These are phyloP conservation scores for Falcunculus frontatus DNA, from an alignment of 2,113 vertebrate genomes.

Conservation along the genomic window DNA sequence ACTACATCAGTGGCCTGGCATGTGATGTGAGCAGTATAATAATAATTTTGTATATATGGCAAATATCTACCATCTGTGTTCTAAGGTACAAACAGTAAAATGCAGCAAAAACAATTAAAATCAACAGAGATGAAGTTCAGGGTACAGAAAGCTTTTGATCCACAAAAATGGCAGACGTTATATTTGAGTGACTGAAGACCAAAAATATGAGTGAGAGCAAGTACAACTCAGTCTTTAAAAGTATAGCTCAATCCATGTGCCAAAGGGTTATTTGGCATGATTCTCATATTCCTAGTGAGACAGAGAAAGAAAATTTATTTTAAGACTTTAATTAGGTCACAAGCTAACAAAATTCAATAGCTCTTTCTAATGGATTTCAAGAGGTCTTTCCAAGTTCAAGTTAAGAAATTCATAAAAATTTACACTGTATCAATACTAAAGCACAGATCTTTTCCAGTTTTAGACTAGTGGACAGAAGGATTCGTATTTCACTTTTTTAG, in stretches of 20 bases:
- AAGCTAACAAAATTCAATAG: not conserved
- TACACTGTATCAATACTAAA: not conserved
- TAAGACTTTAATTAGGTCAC: not conserved
- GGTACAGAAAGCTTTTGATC: constrained; percentile 31
- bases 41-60: constrained; percentile 41
- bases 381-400: not conserved
- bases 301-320: not conserved
- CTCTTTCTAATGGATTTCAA: not conserved
- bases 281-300: not conserved
- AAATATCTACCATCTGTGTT: constrained; percentile 63
- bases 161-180: constrained; percentile 26
- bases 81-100: constrained; percentile 5
- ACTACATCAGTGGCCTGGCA: constrained; percentile 31
- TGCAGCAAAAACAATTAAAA: constrained; percentile 56
- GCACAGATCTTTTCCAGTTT: not conserved
- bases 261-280: not conserved
- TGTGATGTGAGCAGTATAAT: constrained; percentile 44
- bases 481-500: not conserved
- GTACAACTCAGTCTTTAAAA: not conserved
- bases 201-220: not conserved
- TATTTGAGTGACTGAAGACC: constrained; percentile 3
- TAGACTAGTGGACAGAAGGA: not conserved
- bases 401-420: not conserved
- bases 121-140: constrained; percentile 33
- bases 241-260: not conserved